Base-by-base conservation (phyloP, 2,113 vertebrate genomes). In the Archocentrus centrarchus region DNA sequence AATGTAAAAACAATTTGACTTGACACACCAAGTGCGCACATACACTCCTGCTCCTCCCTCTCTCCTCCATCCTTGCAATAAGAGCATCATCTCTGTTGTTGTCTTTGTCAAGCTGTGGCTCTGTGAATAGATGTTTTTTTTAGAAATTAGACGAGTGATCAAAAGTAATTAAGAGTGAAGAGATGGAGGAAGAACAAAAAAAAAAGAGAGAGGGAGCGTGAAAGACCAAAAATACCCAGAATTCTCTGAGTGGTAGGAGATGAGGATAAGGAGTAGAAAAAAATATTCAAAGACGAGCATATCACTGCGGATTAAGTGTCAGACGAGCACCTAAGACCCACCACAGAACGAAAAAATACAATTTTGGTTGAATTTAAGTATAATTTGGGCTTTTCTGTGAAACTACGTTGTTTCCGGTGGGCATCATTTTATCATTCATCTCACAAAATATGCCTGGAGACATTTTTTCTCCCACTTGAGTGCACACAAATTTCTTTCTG, bases 1-100 rank as follows among this genome's bases (percentile, higher is more conserved):
- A 94, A 94, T 91, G 87, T 91, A 82, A 87, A 92, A 93, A 93
- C 91, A 84, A 94, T 95, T 92, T 91, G 88, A 94, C 77, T 94
- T 94, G 92, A 95, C 93, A 91, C 61, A 73, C 64, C 84, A 77
- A 82, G 77, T 68, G 86, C 70, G 59, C 73, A 5, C 73, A 70
- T 59, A 44, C 79, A 82, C 80, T 62, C 78, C 44, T 41, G 68
- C 75, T 81, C 88, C 88, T 81, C 58, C 62, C 66, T 68, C 80
- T 75, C 80, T 55, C 41, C 35, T 59, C 68, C 79, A 83, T 76
- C 32, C 37, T 59, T 66, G 81, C 79, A 81, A 82, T 68, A 83
- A 84, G 73, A 88, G 80, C 85, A 82, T 84, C 82, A 32, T 83
- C 80, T 81, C 75, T 82, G 87, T 32, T 89, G 87, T 84, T 84